Evolutionary conservation across 2,113 vertebrate species (phyloP), one percentile per base, ranked within the genome.

Genomic region (Coreoperca whiteheadi): DNA sequence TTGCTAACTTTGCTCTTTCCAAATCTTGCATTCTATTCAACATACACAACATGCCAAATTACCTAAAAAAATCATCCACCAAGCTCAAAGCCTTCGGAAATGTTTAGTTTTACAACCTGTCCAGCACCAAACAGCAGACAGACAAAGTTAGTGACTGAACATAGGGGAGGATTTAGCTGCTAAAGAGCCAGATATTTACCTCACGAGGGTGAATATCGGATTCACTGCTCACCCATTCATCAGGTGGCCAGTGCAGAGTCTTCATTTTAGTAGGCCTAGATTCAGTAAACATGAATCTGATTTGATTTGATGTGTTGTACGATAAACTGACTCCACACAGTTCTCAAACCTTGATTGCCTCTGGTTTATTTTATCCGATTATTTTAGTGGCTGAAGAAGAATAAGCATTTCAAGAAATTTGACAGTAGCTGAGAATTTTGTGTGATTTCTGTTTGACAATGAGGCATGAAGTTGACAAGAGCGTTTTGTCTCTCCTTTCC

Each of bases 401-500:
- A n/a, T 10, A 54, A 34, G 10, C 9, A 2, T 34, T 71, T 39
- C 28, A 48, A 48, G 15, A 48, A 8, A 32, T 53, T 12, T 56
- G 23, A 34, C 6, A 0, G 8, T 53, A 28, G 34, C 39, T 7
- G 20, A 43, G 11, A 60, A 59, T n/a, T 65, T 61, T 46, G 28
- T 30, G 37, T 57, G 18, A 59, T 75, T 34, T 84, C 9, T 78
- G 4, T 67, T 34, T 66, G 20, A 80, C n/a, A 56, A n/a, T 63
- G 6, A 69, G 9, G 7, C 20, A 5, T 48, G 72, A 65, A 68
- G 21, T 51, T 87, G 25, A 81, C 34, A 21, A 64, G 43, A 77
- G 12, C 20, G 14, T 82, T 61, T 61, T 77, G n/a, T 89, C 56
- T 87, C 56, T 79, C 68, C 32, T 76, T 72, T 78, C 1, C 90